Base-by-base conservation (phyloP, 2,113 vertebrate species). In the Callorhinus ursinus region DNA sequence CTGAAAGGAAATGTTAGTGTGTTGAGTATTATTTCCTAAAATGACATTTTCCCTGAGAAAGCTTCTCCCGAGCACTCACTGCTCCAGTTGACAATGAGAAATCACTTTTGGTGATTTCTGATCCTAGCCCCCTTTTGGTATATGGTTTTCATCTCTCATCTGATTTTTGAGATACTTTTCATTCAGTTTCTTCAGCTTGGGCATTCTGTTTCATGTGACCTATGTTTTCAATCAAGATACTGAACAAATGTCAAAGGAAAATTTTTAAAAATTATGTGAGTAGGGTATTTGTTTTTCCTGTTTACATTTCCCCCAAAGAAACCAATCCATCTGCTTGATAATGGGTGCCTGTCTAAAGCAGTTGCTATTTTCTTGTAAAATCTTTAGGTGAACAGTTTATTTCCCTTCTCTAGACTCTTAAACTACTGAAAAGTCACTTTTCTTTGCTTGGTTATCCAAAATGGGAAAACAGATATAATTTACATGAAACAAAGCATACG, bases 301-400 rank as follows among this genome's bases (percentile, higher is more conserved):
- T 69, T 88, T 55, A 79, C n/a, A 96, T 91, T 96, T 93, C 31
- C 67, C 79, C n/a, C n/a, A 81, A 84, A 65, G 24, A 69, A 93
- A 77, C 6, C 19, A 76, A 19, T n/a, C 33, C 5, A 67, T 93
- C 63, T 95, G 31, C 39, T 95, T 77, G 65, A 26, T 4, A 67
- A 39, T 53, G 42, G 19, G 18, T 63, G n/a, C 72, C 49, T 89
- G 7, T 46, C 31, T 31, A 82, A 96, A 65, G 57, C 83, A 96
- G 55, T 82, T 93, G 83, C 2, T 96, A 22, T 89, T 93, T 84
- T 80, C 76, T 80, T 63, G 7, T 77, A 91, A 88, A 88, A 82
- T 79, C 72, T 24, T 59, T 85, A 63, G 3, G 36, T 59, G 49
- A 80, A 84, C 13, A 80, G 36, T 76, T 95, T 72, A 11, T 81